A percentile compares a stretch with the other conserved stretches of the same genome.
Evolutionary conservation across 1,140 invertebrate species (phyloP).

Genomic region (Microplitis demolitor): DNA sequence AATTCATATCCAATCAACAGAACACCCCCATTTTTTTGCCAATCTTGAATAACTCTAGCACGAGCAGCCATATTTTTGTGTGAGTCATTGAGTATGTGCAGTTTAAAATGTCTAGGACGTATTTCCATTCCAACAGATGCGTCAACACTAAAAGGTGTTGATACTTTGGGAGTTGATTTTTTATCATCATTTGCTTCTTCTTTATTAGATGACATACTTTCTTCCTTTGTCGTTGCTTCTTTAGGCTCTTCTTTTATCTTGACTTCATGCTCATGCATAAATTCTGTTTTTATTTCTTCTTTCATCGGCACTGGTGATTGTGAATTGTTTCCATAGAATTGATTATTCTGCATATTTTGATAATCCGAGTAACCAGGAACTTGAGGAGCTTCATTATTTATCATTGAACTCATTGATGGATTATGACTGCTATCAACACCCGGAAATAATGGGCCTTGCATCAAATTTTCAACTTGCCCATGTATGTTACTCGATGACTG

Average conservation of each 20-base stretch:
- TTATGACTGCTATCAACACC: background rate
- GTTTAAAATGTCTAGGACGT: conserved; percentile 78
- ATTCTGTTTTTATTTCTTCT: conserved; percentile 41
- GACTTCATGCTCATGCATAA: conserved; percentile 25
- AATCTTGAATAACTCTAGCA: conserved; percentile 79
- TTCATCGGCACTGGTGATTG: conserved; percentile 11
- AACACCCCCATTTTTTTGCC: conserved; percentile 89
- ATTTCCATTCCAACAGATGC: conserved; percentile 50
- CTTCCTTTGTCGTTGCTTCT: conserved; percentile 42
- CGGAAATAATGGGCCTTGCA: conserved; percentile 19
- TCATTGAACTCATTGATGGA: conserved; percentile 37
- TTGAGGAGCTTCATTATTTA: conserved; percentile 34
- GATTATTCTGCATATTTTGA: conserved; percentile 12
- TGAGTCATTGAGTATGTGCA: conserved; percentile 92
- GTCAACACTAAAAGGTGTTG: conserved; percentile 53
- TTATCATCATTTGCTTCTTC: conserved; percentile 63
- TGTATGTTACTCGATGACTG: conserved; percentile 30
- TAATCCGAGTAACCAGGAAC: conserved; percentile 28
- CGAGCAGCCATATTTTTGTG: conserved; percentile 89
- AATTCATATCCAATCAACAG: conserved; percentile 97
- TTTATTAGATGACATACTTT: conserved; percentile 42
- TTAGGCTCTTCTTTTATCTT: conserved; percentile 46
- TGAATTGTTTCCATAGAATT: conserved; percentile 38
- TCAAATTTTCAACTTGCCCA: conserved; percentile 32
- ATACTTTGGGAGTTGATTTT: conserved; percentile 41